These are phyloP conservation scores for Brachycybe producta DNA, from an alignment of 2,888 invertebrate species.

Conservation along the genomic window DNA sequence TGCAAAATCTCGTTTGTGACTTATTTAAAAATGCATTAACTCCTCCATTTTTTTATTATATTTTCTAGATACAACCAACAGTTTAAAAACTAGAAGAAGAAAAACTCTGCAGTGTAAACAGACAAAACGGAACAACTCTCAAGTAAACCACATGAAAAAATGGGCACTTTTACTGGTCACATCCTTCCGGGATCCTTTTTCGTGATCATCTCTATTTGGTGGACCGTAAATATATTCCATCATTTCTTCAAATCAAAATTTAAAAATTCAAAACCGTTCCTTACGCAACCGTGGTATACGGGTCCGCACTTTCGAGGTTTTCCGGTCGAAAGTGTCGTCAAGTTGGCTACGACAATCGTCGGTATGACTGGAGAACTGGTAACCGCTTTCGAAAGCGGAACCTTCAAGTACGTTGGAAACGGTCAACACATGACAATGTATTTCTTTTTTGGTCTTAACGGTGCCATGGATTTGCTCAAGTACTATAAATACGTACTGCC, in stretches of 20 bases:
- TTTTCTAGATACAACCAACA: no score
- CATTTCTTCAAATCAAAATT: conserved; percentile 4
- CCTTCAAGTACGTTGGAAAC: conserved; percentile 33
- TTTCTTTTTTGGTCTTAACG: conserved; percentile 38
- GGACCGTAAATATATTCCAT: conserved; percentile 14
- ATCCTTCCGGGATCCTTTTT: conserved; percentile 12
- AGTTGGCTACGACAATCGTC: conserved; percentile 26
- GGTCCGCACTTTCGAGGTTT: conserved; percentile 9
- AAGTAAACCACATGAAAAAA: neutral
- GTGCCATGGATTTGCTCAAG: conserved; percentile 33
- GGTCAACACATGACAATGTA: conserved; percentile 42
- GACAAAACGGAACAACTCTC: no score
- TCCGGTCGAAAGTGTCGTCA: conserved; percentile 27
- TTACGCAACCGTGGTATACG: conserved; percentile 12
- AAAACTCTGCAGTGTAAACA: no score
- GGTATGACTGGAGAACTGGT: conserved; percentile 32
- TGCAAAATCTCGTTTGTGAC: no score
- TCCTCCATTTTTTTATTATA: no score
- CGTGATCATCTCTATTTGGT: conserved; percentile 11
- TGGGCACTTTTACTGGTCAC: conserved; percentile 17
- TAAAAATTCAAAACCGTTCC: conserved; percentile 8
- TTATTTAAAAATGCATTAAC: no score
- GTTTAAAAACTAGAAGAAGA: no score
- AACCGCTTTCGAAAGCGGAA: conserved; percentile 32
- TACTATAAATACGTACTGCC: conserved; percentile 31